Base-by-base conservation (phyloP, 2,888 invertebrate genomes). In the Melanostoma scalare region DNA sequence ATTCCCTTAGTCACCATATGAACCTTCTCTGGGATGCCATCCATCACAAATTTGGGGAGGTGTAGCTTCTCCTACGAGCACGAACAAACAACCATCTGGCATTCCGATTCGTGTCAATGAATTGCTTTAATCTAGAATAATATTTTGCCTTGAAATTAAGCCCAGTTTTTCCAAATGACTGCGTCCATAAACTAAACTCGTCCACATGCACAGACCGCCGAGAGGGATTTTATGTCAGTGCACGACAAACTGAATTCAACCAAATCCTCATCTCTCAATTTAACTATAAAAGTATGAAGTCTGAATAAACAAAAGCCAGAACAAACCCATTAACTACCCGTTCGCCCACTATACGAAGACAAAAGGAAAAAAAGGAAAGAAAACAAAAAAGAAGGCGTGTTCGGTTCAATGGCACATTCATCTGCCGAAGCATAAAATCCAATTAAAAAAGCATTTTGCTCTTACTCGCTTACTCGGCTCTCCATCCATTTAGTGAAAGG, bases 371-470 rank as follows among this genome's bases (percentile, higher is more conserved):
- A 56, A 48, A 35, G 36, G 3, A 48, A 61, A 35, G 48, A 68
- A 6, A 55, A 63, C 53, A 67, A 40, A 50, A 63, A 60, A 35
- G 68, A 58, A 55, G 78, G 78, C 73, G 68, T 74, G 65, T 78
- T 82, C 82, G 77, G 82, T 82, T 82, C 82, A 82, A 82, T 78
- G 78, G 78, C 82, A 82, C 82, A 78, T 82, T 78, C 82, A 82
- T 82, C 78, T 78, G 82, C 78, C 73, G 78, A 78, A 82, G 78
- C 82, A 82, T 78, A 73, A 82, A 82, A 82, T 82, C 82, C 82
- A 82, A 82, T 82, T 82, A 82, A 82, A 81, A 82, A 82, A 78
- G 73, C 82, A 82, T 82, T 82, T 82, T 78, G 69, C 73, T 52
- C 30, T 46, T 36, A 36, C 63, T 38, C 20, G 20, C 20, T 20